Evolutionary conservation across 2,113 vertebrate genomes (phyloP), one percentile per base, ranked within the genome.

Genomic region (Dolichallabes microphthalmus): DNA sequence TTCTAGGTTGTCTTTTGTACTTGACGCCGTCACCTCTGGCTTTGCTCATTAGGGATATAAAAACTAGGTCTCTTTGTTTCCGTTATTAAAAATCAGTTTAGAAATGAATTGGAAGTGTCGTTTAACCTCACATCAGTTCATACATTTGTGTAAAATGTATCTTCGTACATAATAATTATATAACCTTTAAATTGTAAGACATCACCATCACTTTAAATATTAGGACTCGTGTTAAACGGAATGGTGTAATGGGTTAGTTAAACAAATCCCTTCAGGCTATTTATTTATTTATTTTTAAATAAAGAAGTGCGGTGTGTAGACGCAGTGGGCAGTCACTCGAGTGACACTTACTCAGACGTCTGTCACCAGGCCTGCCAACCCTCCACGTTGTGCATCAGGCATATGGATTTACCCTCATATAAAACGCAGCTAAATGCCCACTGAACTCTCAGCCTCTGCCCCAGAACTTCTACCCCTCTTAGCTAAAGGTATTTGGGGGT

Each of bases 391-490:
- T 97, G 92, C 96, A 96, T 86, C 96, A 95, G 95, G 96, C 95
- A 96, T 97, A 96, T 97, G 96, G 95, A 96, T 97, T 91, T 97
- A 95, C 92, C 95, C 90, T 95, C 96, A 90, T 96, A 95, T 94
- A 95, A 96, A 92, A 95, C 96, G 92, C 95, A 97, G 96, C 96
- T 96, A 96, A 91, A 87, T 87, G 45, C 85, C 61, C 60, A 7
- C 25, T 32, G 53, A 68, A 74, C 45, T 53, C 7, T 10, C 27
- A 64, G 27, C 55, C 30, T 66, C 27, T 63, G 45, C 57, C 86
- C 77, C 50, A 4, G 74, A 52, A 45, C 75, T 15, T 61, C 25
- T 20, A 30, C 82, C 57, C 55, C 27, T n/a, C 11, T 12, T 68
- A 53, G n/a, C n/a, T 30, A 75, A 45, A 64, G 60, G n/a, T 35